A percentile compares a stretch with the other conserved stretches of the same genome.
phyloP scores from a whole-genome alignment of 30 jellyfish, hydroid and myxozoan genomes.

The Cassiopea andromeda region DNA sequence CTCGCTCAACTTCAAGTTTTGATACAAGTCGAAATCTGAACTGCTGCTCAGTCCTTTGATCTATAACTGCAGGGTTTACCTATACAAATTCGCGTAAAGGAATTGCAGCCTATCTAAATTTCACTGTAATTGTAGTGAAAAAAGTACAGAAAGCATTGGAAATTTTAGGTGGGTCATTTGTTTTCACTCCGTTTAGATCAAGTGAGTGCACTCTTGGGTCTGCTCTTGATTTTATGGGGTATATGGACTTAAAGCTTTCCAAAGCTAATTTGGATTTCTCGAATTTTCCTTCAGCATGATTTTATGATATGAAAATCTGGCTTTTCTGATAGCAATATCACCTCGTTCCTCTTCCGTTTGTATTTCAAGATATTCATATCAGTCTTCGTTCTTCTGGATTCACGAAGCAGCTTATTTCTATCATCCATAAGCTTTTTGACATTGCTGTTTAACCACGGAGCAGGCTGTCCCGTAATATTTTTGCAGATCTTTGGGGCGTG shows the following conservation, averaged over 20 bases:
- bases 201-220: slow-evolving; percentile 50
- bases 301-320: slow-evolving; percentile 26
- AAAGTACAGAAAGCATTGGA: not conserved
- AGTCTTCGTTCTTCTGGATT: slow-evolving; percentile 29
- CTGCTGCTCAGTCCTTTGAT: slow-evolving; percentile 11
- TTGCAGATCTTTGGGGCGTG: slow-evolving; percentile 33
- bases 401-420: slow-evolving; percentile 56
- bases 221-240: slow-evolving; percentile 27
- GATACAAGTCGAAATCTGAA: slow-evolving; percentile 45
- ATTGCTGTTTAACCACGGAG: slow-evolving; percentile 55
- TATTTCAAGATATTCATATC: slow-evolving; percentile 16
- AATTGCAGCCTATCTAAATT: slow-evolving; percentile 41
- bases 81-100: no score
- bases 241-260: slow-evolving; percentile 19
- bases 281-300: slow-evolving; percentile 31
- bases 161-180: slow-evolving; percentile 3
- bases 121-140: slow-evolving; percentile 37
- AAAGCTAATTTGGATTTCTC: slow-evolving; percentile 8
- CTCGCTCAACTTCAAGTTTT: slow-evolving; percentile 27
- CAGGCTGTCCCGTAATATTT: slow-evolving; percentile 30
- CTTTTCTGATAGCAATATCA: slow-evolving; percentile 44
- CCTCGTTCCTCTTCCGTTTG: slow-evolving; percentile 55
- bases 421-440: slow-evolving; percentile 50
- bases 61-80: not conserved
- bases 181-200: slow-evolving; percentile 1